A percentile compares a stretch with the other conserved stretches of the same genome.
Conservation (phyloP, 2,113 vertebrate species). For the Numenius arquata region DNA sequence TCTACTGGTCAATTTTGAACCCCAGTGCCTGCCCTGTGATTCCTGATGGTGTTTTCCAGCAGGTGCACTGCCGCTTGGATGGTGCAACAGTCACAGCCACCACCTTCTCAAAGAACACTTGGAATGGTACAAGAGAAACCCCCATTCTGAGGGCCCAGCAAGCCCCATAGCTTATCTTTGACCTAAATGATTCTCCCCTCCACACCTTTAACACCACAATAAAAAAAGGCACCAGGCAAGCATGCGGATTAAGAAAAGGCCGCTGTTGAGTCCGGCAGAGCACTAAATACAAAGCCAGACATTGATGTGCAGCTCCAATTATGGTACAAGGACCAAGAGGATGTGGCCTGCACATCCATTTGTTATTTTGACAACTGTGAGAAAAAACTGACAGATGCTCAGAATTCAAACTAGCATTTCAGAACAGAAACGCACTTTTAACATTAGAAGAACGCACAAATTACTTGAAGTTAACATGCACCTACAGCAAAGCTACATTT, state of each 20-base stretch:
- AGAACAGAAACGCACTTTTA: neutral
- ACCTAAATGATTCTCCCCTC: neutral
- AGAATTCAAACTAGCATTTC: neutral
- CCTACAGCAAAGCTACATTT: neutral
- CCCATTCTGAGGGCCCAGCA: neutral
- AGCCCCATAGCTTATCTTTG: neutral
- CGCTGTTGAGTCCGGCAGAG: neutral
- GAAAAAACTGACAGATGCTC: neutral
- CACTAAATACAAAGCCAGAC: neutral
- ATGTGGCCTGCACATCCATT: rapidly evolving
- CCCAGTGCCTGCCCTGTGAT: neutral
- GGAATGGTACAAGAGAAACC: neutral
- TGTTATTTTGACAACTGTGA: neutral
- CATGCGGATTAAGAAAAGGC: neutral
- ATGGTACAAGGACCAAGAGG: neutral
- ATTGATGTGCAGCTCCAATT: neutral
- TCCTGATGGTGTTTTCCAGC: neutral
- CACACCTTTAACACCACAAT: neutral
- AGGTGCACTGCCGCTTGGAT: neutral
- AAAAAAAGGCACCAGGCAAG: neutral
- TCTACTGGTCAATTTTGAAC: neutral
- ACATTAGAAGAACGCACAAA: neutral
- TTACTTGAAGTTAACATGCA: neutral
- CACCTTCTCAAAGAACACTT: neutral
- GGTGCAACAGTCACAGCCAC: rapidly evolving